A percentile compares a stretch with the other conserved stretches of the same genome.
Evolutionary conservation across 2,797 vertebrate species (phyloP).

Genomic region (Arremon brunneinucha): DNA sequence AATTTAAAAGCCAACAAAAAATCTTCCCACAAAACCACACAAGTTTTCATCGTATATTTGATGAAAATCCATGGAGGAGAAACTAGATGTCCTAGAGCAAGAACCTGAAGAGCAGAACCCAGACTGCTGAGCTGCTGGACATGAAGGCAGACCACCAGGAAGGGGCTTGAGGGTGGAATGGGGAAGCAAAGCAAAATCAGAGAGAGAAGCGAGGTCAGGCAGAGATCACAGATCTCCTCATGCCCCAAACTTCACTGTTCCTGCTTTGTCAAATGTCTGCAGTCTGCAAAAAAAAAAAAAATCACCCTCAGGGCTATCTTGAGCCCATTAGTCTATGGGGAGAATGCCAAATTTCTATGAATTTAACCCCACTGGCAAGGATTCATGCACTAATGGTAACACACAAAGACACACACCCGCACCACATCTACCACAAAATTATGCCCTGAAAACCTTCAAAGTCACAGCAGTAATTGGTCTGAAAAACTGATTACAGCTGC

Average conservation of each 20-base stretch:
- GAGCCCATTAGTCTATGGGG: neutral
- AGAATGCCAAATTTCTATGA: neutral
- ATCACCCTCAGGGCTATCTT: neutral
- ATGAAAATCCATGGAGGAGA: neutral
- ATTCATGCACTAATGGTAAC: neutral
- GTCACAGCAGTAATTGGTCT: neutral
- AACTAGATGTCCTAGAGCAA: neutral
- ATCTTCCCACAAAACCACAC: fast-evolving
- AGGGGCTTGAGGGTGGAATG: neutral
- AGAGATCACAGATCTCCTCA: neutral
- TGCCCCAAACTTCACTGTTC: neutral
- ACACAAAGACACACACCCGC: neutral
- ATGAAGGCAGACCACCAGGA: neutral
- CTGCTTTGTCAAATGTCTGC: neutral
- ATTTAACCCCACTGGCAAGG: neutral
- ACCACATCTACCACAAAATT: neutral
- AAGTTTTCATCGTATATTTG: neutral
- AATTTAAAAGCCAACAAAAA: neutral
- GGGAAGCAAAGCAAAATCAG: neutral
- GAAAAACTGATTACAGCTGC: neutral
- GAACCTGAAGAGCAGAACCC: neutral
- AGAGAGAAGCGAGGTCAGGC: neutral
- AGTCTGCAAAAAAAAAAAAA: neutral
- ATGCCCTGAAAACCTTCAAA: neutral
- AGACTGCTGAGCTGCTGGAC: neutral